Evolutionary conservation across 2,888 invertebrate species (phyloP).

Genomic region (Dione vanillae): DNA sequence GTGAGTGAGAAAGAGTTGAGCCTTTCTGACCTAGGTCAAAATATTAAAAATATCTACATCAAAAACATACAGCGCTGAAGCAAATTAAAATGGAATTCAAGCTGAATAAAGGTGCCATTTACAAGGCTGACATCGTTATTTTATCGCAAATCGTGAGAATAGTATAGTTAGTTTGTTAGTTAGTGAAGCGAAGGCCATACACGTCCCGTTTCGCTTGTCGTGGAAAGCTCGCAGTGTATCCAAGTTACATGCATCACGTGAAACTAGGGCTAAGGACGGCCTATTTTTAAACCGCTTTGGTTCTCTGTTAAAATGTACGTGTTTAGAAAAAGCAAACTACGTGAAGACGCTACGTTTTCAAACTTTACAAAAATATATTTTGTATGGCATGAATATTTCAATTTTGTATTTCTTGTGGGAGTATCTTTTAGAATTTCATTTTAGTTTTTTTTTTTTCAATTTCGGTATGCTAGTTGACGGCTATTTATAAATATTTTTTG

Average conservation of each 20-base stretch:
- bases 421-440: not conserved
- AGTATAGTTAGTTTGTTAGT: constrained; percentile 19
- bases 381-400: not conserved
- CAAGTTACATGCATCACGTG: constrained; percentile 33
- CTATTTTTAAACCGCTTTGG: constrained; percentile 57
- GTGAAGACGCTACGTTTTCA: constrained; percentile 32
- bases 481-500: too few relatives aligned
- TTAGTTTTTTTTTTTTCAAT: too few relatives aligned
- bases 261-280: constrained; percentile 54
- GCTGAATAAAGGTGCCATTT: constrained; percentile 19
- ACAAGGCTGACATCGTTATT: constrained; percentile 25
- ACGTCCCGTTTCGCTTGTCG: constrained; percentile 21
- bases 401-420: not conserved
- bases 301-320: constrained; percentile 40
- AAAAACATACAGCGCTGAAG: not conserved
- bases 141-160: constrained; percentile 26
- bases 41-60: not conserved
- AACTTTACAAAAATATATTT: constrained; percentile 27
- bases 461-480: too few relatives aligned
- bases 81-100: constrained; percentile 12
- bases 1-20: constrained; percentile 15
- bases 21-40: constrained; percentile 8
- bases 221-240: constrained; percentile 29
- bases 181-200: constrained; percentile 20
- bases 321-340: constrained; percentile 40